A percentile compares a stretch with the other conserved stretches of the same genome.
These are phyloP conservation scores for Phenacoccus solenopsis DNA, from an alignment of 1,140 invertebrate genomes.

Conservation along the genomic window DNA sequence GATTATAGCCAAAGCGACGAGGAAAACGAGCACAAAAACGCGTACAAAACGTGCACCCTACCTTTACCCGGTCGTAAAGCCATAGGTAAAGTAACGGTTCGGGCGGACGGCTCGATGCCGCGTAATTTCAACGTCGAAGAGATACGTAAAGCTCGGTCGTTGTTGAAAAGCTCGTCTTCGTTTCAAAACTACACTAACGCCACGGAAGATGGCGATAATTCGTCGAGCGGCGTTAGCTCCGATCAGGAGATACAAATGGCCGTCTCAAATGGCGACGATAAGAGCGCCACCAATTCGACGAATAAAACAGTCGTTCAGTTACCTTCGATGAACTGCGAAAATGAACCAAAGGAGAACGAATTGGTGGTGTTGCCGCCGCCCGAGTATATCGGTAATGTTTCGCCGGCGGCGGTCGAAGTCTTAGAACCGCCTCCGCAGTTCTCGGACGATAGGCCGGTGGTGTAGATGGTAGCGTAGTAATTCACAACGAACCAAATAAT, in stretches of 20 bases:
- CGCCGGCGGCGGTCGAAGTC: slow-evolving; percentile 34
- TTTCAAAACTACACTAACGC: slow-evolving; percentile 64
- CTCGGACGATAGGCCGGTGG: slow-evolving; percentile 42
- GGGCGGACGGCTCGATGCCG: slow-evolving; percentile 37
- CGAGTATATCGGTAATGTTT: slow-evolving; percentile 44
- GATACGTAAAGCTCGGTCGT: slow-evolving; percentile 62
- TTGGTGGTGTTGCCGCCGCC: slow-evolving; percentile 63
- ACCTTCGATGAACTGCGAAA: slow-evolving; percentile 40
- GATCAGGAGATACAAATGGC: slow-evolving; percentile 58
- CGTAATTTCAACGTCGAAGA: slow-evolving; percentile 77
- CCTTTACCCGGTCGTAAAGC: slow-evolving; percentile 21
- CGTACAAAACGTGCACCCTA: slow-evolving; percentile 35
- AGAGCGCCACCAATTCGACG: slow-evolving; percentile 37
- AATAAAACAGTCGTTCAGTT: slow-evolving; percentile 58
- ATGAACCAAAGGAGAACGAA: slow-evolving; percentile 54
- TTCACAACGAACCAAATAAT: background rate
- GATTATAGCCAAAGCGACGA: slow-evolving; percentile 77
- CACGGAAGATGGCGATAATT: slow-evolving; percentile 71
- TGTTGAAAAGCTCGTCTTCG: slow-evolving; percentile 69
- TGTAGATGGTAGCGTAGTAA: too few species aligned
- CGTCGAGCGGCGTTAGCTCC: slow-evolving; percentile 70
- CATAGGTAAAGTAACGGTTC: background rate
- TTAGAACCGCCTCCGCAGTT: slow-evolving; percentile 57
- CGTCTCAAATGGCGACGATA: slow-evolving; percentile 32
- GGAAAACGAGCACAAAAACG: slow-evolving; percentile 39